Base-by-base conservation (phyloP, 2,888 invertebrate genomes). In the Parnassius glacialis region DNA sequence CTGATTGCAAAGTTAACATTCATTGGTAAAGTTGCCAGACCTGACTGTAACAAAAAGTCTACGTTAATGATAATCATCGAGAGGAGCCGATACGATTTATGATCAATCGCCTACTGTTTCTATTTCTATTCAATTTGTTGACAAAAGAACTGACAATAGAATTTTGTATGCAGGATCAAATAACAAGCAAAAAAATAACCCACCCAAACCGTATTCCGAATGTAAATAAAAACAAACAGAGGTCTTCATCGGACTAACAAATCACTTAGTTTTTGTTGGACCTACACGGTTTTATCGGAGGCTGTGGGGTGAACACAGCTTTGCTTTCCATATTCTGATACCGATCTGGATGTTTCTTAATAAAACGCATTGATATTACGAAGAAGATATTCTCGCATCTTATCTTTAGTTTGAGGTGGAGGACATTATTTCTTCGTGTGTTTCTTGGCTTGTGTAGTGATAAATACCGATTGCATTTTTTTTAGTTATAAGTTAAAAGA, bases 161-260 rank as follows among this genome's bases (percentile, higher is more conserved):
- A 34, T 43, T 48, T 47, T n/a, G 57, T 56, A 25, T 62, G 57
- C 45, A 42, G 20, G 50, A 57, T 48, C 57, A 60, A 47, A 50
- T 52, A 60, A 54, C 60, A 51, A 20, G 42, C 50, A 58, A 47
- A 59, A 60, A 62, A 53, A 51, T 16, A 25, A 20, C 44, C 52
- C 43, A 12, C 50, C 52, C 53, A 34, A 34, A 20, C 52, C 51
- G 47, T 50, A 53, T 67, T 66, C 57, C 64, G 63, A 70, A 71
- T 72, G 69, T 74, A 74, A 81, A 82, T 75, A 84, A 84, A 85
- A 83, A 81, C 68, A 70, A 70, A 65, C 79, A 75, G 75, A 83
- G 79, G 75, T 80, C 81, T 81, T 80, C 84, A 84, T 84, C 81
- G 75, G 66, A 73, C 73, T 76, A 76, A 87, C 86, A 87, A 86